These are phyloP conservation scores for Caenorhabditis imperialis DNA, from an alignment of 2,888 invertebrate species.

Conservation along the genomic window DNA sequence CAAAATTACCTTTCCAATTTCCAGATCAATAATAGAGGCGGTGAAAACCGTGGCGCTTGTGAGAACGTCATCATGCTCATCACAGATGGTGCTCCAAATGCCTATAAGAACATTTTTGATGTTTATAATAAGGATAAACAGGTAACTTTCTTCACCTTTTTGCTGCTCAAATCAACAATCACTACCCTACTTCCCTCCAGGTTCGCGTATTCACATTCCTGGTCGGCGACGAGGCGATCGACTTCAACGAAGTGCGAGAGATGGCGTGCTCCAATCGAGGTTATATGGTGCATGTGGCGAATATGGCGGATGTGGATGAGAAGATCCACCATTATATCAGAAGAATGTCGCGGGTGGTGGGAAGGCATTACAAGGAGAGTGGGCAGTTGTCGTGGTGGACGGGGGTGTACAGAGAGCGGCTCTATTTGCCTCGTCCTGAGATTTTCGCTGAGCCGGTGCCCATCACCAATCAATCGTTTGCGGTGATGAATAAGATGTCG, in stretches of 20 bases:
- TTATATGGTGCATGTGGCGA: slow-evolving; percentile 90
- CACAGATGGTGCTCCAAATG: slow-evolving; percentile 97
- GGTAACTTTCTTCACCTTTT: slow-evolving; percentile 67
- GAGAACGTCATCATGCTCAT: slow-evolving; percentile 98
- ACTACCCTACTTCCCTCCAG: slow-evolving; percentile 81
- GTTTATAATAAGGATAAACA: slow-evolving; percentile 88
- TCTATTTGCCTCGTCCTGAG: slow-evolving; percentile 69
- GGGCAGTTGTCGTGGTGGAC: slow-evolving; percentile 95
- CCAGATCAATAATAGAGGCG: slow-evolving; percentile 54
- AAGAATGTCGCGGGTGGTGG: slow-evolving; percentile 95
- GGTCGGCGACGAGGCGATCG: slow-evolving; percentile 93
- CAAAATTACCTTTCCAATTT: too few relatives aligned
- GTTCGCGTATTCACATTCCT: slow-evolving; percentile 97
- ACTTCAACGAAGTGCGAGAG: slow-evolving; percentile 87
- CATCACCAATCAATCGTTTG: slow-evolving; percentile 61
- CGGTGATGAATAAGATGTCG: slow-evolving; percentile 67
- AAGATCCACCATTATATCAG: slow-evolving; percentile 95
- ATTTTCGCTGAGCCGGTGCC: slow-evolving; percentile 59
- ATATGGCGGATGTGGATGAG: slow-evolving; percentile 96
- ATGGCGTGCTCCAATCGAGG: slow-evolving; percentile 99
- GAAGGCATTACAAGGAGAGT: slow-evolving; percentile 84
- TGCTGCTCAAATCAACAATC: not conserved
- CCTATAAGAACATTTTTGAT: slow-evolving; percentile 92
- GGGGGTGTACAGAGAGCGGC: slow-evolving; percentile 81
- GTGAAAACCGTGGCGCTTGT: slow-evolving; percentile 81